Base-by-base conservation (phyloP, 2,888 invertebrate species). In the Drosophila ezoana region DNA sequence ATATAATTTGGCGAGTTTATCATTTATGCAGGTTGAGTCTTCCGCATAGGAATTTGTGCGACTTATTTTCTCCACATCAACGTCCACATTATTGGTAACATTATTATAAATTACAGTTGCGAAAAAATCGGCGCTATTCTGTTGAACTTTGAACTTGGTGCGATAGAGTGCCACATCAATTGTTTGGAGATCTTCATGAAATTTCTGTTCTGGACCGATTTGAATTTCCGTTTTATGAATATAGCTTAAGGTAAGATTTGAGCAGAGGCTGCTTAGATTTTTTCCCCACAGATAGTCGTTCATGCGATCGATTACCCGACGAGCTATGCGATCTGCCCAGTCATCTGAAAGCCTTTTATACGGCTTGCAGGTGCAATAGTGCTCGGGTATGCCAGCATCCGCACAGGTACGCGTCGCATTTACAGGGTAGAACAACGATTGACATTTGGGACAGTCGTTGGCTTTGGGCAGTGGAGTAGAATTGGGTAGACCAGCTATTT, bases 281-380 rank as follows among this genome's bases (percentile, higher is more conserved):
- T 45, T 69, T 6, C 10, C 43, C 35, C 37, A 48, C 4, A 83
- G 38, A 51, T 87, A 83, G 4, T 84, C 70, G 32, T 83, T 83
- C 0, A 83, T 83, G 11, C 63, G 74, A 5, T 44, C 53, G 13
- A 87, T 72, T 0, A 83, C 71, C 0, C 23, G 18, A 0, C 28
- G 43, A 0, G 85, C 79, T 16, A 83, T 77, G 0, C 74, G 64
- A 1, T 53, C 3, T 0, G 72, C 45, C 83, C 83, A 83, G 1
- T 35, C 3, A 3, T 1, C 1, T 0, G 2, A 0, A 1, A 82
- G 33, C 6, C 65, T 40, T 13, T 73, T 86, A 13, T 73, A 82
- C 0, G 82, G 82, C 49, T 53, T 93, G 81, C 96, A 96, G 74
- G 95, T 94, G 89, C 96, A 96, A 95, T 95, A 96, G 85, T 95